Conservation (phyloP, 2,888 invertebrate genomes). For the Chymomyza amoena region DNA sequence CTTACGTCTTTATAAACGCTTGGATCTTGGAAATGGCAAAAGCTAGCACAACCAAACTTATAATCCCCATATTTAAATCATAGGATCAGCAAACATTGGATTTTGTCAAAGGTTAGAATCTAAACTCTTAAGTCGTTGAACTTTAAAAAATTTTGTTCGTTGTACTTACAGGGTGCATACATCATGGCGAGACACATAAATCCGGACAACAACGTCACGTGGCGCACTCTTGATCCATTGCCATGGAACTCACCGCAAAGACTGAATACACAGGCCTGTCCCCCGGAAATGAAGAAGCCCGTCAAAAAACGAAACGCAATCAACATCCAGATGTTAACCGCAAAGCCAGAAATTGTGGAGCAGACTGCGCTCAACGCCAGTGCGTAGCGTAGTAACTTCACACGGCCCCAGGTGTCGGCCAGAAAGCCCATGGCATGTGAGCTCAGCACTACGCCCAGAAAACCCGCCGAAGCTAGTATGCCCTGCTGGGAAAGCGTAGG, state of each 20-base stretch:
- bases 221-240: conserved; percentile 79
- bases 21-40: too few relatives aligned
- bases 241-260: conserved; percentile 82
- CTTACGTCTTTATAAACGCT: too few relatives aligned
- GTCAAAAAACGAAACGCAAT: conserved; percentile 83
- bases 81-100: too few relatives aligned
- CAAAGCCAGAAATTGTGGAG: conserved; percentile 82
- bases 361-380: conserved; percentile 80
- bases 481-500: conserved; percentile 83
- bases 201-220: conserved; percentile 81
- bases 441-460: conserved; percentile 85
- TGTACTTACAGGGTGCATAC: conserved; percentile 79
- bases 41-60: too few relatives aligned
- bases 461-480: conserved; percentile 83
- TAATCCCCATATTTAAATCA: too few relatives aligned
- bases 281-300: conserved; percentile 81
- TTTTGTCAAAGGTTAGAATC: too few relatives aligned
- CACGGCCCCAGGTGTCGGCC: conserved; percentile 87
- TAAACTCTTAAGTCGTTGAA: too few relatives aligned
- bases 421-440: conserved; percentile 90
- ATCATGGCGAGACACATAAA: conserved; percentile 82
- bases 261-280: conserved; percentile 82
- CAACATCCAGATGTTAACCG: conserved; percentile 82
- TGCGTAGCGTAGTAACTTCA: conserved; percentile 81
- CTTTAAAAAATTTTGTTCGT: not conserved